Base-by-base conservation (phyloP, 2,113 vertebrate species). In the Toxotes chatareus region DNA sequence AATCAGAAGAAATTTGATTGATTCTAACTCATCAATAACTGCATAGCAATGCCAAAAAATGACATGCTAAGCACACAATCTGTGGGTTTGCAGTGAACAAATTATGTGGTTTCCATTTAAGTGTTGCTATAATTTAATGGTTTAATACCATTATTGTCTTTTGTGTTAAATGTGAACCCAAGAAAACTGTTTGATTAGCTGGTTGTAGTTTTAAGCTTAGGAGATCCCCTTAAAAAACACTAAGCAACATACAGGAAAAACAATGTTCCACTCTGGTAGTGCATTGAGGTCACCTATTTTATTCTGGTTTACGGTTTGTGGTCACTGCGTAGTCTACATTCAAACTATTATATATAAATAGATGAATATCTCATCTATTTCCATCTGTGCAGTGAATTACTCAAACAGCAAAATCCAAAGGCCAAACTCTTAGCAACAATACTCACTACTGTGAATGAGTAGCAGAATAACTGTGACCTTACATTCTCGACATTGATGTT, bases 401-500 rank as follows among this genome's bases (percentile, higher is more conserved):
- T 23, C 38, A 64, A 44, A 64, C 5, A 12, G 46, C 17, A 31
- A 46, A 7, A 3, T 46, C 40, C 40, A 23, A 12, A 23, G 19
- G 3, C 61, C 11, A 14, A 40, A 12, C 5, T 42, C 61, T 44
- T 31, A n/a, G 19, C 7, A 47, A 61, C 19, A 64, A 44, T 23
- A 34, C 47, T 55, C 46, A 10, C 4, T 42, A 67, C 21, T 56
- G 19, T 36, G 9, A 67, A 40, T 8, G 2, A 38, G 17, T 13
- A 36, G 3, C 13, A 34, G 34, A 59, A 66, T 55, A 66, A 23
- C n/a, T 32, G 12, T 32, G 19, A 85, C 96, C 98, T 98, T 87
- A 99, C 98, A 0, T 98, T 98, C 86, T 99, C 98, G 85, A 99
- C 97, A 4, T 99, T 99, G 88, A 99, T 99, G 87, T 99, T 99